phyloP scores from a whole-genome alignment of 2,113 vertebrate species.

The Alosa alosa region DNA sequence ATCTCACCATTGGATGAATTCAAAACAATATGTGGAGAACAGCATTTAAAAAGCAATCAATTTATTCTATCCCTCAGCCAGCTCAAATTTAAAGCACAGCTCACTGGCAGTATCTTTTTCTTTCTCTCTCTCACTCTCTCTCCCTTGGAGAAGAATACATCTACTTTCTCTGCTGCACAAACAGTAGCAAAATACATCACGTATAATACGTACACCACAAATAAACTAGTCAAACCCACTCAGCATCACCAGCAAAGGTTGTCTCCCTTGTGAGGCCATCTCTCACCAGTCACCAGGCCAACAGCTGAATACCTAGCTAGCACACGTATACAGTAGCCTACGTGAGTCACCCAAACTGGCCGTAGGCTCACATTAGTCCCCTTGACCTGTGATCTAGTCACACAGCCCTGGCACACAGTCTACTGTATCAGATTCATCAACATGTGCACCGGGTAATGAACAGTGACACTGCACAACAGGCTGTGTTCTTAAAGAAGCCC shows the following conservation, averaged over 20 bases:
- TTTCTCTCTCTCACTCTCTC: background rate
- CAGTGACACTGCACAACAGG: background rate
- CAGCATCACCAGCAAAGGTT: constrained; percentile 55
- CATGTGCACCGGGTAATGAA: background rate
- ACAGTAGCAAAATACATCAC: constrained; percentile 32
- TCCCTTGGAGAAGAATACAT: background rate
- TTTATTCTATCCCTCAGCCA: background rate
- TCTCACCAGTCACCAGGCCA: constrained; percentile 70
- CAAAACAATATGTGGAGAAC: background rate
- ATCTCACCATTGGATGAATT: background rate
- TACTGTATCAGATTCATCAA: background rate
- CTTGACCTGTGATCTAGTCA: background rate
- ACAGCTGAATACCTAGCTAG: constrained; percentile 62
- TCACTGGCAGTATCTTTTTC: background rate
- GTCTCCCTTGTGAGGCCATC: constrained; percentile 42
- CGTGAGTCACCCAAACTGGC: constrained; percentile 48
- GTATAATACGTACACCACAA: constrained; percentile 51
- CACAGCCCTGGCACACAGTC: background rate
- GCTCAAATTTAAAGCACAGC: background rate
- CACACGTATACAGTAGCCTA: constrained; percentile 52
- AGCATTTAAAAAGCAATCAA: background rate
- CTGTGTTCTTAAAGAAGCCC: background rate
- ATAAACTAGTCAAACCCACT: constrained; percentile 55
- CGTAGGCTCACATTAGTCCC: constrained; percentile 26
- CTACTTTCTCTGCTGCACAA: background rate